Base-by-base conservation (phyloP, 2,888 invertebrate genomes). In the Thymelicus acteon region DNA sequence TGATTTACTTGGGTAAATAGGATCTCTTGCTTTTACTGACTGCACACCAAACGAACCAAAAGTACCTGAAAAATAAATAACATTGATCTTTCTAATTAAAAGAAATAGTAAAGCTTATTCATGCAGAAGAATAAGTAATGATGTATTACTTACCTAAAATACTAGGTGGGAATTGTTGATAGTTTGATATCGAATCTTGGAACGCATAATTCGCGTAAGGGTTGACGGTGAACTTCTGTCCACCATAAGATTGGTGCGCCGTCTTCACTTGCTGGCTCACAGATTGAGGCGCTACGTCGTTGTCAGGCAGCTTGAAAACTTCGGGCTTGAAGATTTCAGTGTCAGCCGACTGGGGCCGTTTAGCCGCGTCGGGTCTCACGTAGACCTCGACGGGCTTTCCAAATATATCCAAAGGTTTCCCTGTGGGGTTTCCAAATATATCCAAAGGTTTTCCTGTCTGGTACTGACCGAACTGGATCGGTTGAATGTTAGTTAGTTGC, bases 31-130 rank as follows among this genome's bases (percentile, higher is more conserved):
- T 83, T 95, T 95, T 12, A 94, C 86, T 39, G 94, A 89, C 62
- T 95, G 94, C 72, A 95, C 88, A n/a, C 95, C 95, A 75, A 95
- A 95, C 15, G 94, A 91, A 77, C 94, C 94, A 81, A 95, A 95
- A 70, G 95, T 92, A 74, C 95, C 95, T 87, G 87, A 48, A 88
- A 88, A 24, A 61, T 72, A n/a, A 73, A 47, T 31, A 31, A 31
- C 31, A 31, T 31, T 31, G 31, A 31, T 31, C 31, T 31, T 31
- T 31, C 31, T 5, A 31, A 31, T 5, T 31, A 2, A 3, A 31
- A 31, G 3, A 31, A 31, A 5, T 3, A 31, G 3, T 31, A 31
- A 31, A 31, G 31, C 5, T 31, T 31, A 31, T 31, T 31, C 31
- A 31, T 31, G 31, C 31, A 31, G 31, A 31, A 31, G 31, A 31